These are phyloP conservation scores for Aphidius ervi DNA, from an alignment of 1,140 invertebrate genomes.

Conservation along the genomic window DNA sequence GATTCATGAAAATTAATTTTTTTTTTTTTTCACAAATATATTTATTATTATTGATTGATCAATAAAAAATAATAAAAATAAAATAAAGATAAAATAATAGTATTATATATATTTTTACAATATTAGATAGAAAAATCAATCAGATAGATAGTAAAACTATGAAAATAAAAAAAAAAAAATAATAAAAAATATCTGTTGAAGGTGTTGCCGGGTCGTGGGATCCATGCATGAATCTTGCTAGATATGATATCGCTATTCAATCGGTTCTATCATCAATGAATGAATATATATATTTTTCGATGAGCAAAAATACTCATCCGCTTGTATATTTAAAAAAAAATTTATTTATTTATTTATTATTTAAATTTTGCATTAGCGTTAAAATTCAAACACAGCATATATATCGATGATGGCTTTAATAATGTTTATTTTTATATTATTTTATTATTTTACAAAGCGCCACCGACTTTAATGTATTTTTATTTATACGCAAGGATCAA, in stretches of 20 bases:
- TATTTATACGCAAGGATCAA: conserved; percentile 1
- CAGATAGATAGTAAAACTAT: conserved; percentile 1
- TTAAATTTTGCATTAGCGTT: too few species aligned
- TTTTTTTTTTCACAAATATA: too few species aligned
- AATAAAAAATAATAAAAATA: too few species aligned
- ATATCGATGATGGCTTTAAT: too few species aligned
- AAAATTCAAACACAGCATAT: too few species aligned
- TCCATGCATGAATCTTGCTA: conserved; percentile 8
- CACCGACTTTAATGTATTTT: conserved; percentile 1
- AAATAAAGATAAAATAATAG: too few species aligned
- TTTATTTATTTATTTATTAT: too few species aligned
- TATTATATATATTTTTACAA: too few species aligned
- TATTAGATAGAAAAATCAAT: neutral
- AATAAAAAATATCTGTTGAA: neutral
- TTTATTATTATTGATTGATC: too few species aligned
- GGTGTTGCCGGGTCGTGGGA: conserved; percentile 18
- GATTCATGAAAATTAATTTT: too few species aligned
- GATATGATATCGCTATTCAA: conserved; percentile 15
- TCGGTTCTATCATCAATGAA: conserved; percentile 18
- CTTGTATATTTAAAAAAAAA: neutral
- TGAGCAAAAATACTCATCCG: conserved; percentile 2
- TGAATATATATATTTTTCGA: conserved; percentile 14
- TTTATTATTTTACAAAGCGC: too few species aligned
- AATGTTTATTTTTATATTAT: too few species aligned
- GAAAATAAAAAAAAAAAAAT: neutral